Evolutionary conservation across 2,888 invertebrate genomes (phyloP).

Genomic region (Yponomeuta plumbellus): DNA sequence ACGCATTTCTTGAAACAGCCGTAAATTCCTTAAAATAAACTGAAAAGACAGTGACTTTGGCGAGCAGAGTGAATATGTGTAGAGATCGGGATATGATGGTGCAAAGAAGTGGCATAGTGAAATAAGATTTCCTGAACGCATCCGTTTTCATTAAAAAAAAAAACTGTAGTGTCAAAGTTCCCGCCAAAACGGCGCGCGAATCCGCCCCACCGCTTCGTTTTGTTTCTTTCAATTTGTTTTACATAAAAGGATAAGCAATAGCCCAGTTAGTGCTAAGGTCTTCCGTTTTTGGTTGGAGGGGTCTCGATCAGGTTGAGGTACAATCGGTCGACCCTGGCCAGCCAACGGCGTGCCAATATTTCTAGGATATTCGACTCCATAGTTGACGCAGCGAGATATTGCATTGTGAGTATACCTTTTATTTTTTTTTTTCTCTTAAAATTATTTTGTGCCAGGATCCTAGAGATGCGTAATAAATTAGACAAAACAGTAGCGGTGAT

Average conservation of each 20-base stretch:
- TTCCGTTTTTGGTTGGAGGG: slow-evolving; percentile 44
- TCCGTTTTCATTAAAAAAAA: slow-evolving; percentile 17
- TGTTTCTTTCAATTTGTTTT: slow-evolving; percentile 72
- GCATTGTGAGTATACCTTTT: slow-evolving; percentile 61
- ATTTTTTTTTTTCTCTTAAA: slow-evolving; percentile 1
- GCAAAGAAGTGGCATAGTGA: slow-evolving; percentile 61
- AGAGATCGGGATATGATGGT: slow-evolving; percentile 84
- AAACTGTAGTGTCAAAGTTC: slow-evolving; percentile 45
- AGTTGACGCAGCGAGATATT: slow-evolving; percentile 71
- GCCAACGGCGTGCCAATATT: slow-evolving; percentile 65
- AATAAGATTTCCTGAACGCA: slow-evolving; percentile 37
- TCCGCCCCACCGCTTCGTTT: slow-evolving; percentile 64
- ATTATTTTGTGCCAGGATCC: background rate
- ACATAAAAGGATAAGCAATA: slow-evolving; percentile 72
- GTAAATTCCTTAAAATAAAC: slow-evolving; percentile 74
- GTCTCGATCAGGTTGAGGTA: slow-evolving; percentile 48
- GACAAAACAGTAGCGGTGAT: background rate
- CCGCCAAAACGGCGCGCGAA: slow-evolving; percentile 67
- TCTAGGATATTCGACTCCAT: slow-evolving; percentile 73
- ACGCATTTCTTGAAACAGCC: slow-evolving; percentile 95
- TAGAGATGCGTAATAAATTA: too few relatives aligned
- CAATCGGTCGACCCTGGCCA: slow-evolving; percentile 60
- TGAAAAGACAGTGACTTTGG: slow-evolving; percentile 40
- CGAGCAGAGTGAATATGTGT: slow-evolving; percentile 77
- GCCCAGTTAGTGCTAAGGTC: slow-evolving; percentile 46